Evolutionary conservation across 2,888 invertebrate species (phyloP).

Genomic region (Smittia aterrima): DNA sequence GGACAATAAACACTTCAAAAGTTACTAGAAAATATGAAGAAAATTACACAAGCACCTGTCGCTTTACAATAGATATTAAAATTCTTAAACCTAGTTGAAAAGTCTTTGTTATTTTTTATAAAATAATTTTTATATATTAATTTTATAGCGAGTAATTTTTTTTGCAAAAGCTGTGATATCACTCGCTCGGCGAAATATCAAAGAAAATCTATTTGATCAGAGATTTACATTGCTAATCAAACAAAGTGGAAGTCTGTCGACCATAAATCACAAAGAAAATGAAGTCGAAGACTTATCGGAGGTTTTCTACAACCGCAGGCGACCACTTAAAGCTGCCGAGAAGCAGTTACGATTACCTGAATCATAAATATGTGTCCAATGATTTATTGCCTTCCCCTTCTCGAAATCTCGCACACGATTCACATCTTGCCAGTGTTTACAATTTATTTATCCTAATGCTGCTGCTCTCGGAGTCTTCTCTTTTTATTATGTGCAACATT

Average conservation of each 20-base stretch:
- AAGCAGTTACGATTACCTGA: constrained; percentile 30
- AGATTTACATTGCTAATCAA: neutral
- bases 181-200: neutral
- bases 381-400: constrained; percentile 24
- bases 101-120: no score
- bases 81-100: no score
- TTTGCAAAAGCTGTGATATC: no score
- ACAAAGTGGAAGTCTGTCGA: neutral
- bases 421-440: constrained; percentile 14
- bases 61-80: no score
- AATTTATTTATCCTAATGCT: constrained; percentile 29
- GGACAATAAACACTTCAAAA: no score
- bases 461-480: neutral
- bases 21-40: no score
- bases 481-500: constrained; percentile 28
- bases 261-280: constrained; percentile 7
- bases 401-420: constrained; percentile 3
- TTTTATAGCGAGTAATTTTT: no score
- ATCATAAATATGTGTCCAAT: constrained; percentile 31
- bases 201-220: neutral
- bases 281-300: neutral
- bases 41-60: no score
- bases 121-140: no score
- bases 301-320: constrained; percentile 14
- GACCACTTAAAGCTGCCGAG: constrained; percentile 17